Base-by-base conservation (phyloP, 1,140 invertebrate genomes). In the Chymomyza costata region DNA sequence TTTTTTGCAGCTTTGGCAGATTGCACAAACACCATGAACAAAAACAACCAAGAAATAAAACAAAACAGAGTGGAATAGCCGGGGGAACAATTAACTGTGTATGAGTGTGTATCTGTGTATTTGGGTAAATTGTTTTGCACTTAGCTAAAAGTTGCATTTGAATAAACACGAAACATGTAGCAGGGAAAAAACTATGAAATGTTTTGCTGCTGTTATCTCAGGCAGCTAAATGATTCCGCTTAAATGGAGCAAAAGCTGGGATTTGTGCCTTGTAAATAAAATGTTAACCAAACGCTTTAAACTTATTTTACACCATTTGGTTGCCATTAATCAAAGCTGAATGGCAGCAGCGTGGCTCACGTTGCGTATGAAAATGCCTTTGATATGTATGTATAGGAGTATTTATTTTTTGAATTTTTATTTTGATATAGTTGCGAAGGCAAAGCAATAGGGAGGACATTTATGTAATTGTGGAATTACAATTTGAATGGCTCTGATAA, bases 111-210 rank as follows among this genome's bases (percentile, higher is more conserved):
- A 19, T 38, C n/a, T 28, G 18, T 43, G 58, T 58, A 73, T 71
- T 78, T 78, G 56, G 73, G 73, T 80, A 78, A 80, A 78, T 80
- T 80, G 73, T 80, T 78, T 78, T 78, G 74, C 73, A 78, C 73
- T 78, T 78, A 80, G 73, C 73, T 73, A 60, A 73, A 80, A 78
- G 73, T 78, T 80, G 73, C 49, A 49, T 53, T 58, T 49, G 67
- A 80, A 76, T 78, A 76, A 76, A 71, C 65, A 66, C 62, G n/a
- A n/a, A n/a, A n/a, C n/a, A n/a, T n/a, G n/a, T n/a, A n/a, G n/a
- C n/a, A 64, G 67, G 52, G 73, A 47, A 56, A 69, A 78, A 66
- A 55, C 8, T 38, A 2, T 2, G 14, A 13, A 17, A 17, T 39
- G 7, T 14, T 8, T 34, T n/a, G 8, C 32, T 10, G 8, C 11